These are phyloP conservation scores for Nymphalis c-album DNA, from an alignment of 2,888 invertebrate species.

Conservation along the genomic window DNA sequence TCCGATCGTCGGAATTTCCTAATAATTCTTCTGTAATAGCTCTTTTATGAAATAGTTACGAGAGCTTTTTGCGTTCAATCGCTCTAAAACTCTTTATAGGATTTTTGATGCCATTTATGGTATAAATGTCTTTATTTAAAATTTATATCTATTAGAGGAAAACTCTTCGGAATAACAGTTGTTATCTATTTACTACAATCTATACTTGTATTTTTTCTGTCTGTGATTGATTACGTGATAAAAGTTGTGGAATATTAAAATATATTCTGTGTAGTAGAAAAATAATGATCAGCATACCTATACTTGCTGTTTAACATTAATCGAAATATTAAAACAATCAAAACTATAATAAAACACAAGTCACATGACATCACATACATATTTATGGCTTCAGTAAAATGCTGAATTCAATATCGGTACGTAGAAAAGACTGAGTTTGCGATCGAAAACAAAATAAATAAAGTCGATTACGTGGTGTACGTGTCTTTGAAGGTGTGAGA, in stretches of 20 bases:
- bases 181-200: too few species aligned
- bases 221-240: too few species aligned
- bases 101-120: neutral
- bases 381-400: neutral
- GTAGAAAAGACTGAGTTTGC: conserved; percentile 1
- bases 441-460: conserved; percentile 6
- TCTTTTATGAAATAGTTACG: conserved; percentile 26
- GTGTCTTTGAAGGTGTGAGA: neutral
- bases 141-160: too few species aligned
- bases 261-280: too few species aligned
- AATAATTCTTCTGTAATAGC: conserved; percentile 30
- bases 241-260: too few species aligned
- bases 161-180: too few species aligned
- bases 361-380: neutral
- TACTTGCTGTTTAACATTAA: too few species aligned
- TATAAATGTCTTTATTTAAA: neutral
- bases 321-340: too few species aligned
- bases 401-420: neutral
- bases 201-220: too few species aligned
- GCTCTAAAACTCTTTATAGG: conserved; percentile 3
- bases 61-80: conserved; percentile 11
- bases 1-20: conserved; percentile 24
- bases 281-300: too few species aligned
- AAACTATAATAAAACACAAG: neutral
- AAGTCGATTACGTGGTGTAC: conserved; percentile 1